Evolutionary conservation across 1,140 invertebrate genomes (phyloP).

Genomic region (Rhysida immarginata): DNA sequence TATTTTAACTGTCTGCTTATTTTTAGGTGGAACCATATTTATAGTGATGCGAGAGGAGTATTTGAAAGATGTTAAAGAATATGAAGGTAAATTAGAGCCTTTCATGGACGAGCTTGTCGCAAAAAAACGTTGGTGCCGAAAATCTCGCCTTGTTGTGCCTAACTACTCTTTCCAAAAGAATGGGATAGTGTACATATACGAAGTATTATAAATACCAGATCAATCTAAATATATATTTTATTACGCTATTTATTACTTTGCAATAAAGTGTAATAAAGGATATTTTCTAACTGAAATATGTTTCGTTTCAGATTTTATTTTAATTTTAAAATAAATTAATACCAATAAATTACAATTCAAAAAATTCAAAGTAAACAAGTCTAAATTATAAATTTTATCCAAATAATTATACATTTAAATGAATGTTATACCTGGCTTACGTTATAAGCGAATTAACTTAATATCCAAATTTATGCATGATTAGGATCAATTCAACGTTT

Average conservation of each 20-base stretch:
- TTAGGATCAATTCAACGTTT: too few relatives aligned
- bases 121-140: slow-evolving; percentile 22
- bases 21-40: slow-evolving; percentile 26
- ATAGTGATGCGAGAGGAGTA: slow-evolving; percentile 34
- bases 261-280: not conserved
- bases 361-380: too few relatives aligned
- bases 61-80: slow-evolving; percentile 27
- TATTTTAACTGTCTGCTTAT: not conserved
- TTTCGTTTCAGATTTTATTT: too few relatives aligned
- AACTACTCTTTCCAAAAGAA: slow-evolving; percentile 26
- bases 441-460: too few relatives aligned
- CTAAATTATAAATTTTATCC: too few relatives aligned
- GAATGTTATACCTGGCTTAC: too few relatives aligned
- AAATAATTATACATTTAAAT: too few relatives aligned
- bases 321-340: too few relatives aligned
- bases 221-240: not conserved
- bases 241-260: not conserved
- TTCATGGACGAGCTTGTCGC: slow-evolving; percentile 23
- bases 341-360: too few relatives aligned
- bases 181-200: slow-evolving; percentile 21
- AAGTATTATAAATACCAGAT: slow-evolving; percentile 9
- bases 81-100: slow-evolving; percentile 26
- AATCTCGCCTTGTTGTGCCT: slow-evolving; percentile 22
- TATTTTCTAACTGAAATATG: too few relatives aligned
- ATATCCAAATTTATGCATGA: too few relatives aligned